phyloP scores from a whole-genome alignment of 2,113 vertebrate genomes.

The Tetrao urogallus region DNA sequence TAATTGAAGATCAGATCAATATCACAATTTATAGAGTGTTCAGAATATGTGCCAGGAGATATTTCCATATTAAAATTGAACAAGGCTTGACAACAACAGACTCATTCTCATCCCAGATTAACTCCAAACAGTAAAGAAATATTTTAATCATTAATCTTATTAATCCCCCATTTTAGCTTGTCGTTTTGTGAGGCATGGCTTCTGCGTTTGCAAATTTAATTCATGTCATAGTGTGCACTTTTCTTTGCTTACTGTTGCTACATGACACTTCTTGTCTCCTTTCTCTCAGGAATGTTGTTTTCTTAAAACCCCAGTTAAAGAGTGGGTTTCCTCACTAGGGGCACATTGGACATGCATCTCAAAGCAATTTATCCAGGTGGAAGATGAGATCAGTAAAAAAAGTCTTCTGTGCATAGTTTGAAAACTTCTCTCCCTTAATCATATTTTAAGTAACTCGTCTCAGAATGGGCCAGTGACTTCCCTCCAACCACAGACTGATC shows the following conservation, averaged over 20 bases:
- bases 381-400: not conserved
- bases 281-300: not conserved
- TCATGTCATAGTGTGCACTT: not conserved
- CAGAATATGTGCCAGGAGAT: not conserved
- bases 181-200: not conserved
- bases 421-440: not conserved
- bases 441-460: not conserved
- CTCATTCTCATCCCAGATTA: not conserved
- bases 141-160: not conserved
- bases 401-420: not conserved
- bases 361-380: not conserved
- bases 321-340: not conserved
- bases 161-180: not conserved
- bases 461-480: not conserved
- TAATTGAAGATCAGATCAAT: conserved; percentile 41
- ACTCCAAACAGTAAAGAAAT: not conserved
- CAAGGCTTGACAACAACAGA: not conserved
- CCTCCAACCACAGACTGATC: not conserved
- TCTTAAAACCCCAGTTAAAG: not conserved
- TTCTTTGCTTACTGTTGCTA: not conserved
- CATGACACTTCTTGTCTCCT: accelerated
- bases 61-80: conserved; percentile 49
- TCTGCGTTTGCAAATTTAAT: not conserved
- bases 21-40: not conserved
- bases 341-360: not conserved